A percentile compares a stretch with the other conserved stretches of the same genome.
Conservation (phyloP, 1,140 invertebrate species). For the Drosophila baimaii region DNA sequence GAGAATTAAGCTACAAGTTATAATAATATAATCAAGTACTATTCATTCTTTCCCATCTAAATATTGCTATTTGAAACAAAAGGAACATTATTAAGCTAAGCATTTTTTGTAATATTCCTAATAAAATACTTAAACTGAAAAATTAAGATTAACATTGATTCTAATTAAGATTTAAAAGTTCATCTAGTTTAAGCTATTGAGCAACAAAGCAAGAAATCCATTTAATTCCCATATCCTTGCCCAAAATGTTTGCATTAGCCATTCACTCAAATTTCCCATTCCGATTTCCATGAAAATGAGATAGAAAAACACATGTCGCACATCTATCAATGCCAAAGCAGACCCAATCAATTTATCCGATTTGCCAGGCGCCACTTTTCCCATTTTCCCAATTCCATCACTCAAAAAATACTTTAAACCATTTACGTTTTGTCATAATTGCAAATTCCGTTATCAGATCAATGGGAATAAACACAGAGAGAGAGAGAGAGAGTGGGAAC, state of each 20-base stretch:
- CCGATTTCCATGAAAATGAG: neutral
- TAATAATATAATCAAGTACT: no score
- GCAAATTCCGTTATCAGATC: constrained; percentile 54
- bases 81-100: no score
- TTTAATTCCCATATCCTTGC: no score
- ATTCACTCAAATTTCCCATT: neutral
- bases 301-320: constrained; percentile 21
- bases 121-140: no score
- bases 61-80: no score
- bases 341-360: constrained; percentile 30
- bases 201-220: no score
- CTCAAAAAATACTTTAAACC: constrained; percentile 43
- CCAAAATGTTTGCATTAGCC: neutral
- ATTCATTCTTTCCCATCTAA: no score
- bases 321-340: constrained; percentile 28
- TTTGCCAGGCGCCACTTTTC: constrained; percentile 15
- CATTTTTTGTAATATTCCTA: no score
- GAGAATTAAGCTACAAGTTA: no score
- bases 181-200: no score
- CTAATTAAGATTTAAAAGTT: no score
- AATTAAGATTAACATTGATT: no score
- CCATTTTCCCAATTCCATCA: constrained; percentile 24
- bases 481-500: constrained; percentile 4
- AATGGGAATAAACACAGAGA: constrained; percentile 31
- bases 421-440: constrained; percentile 55